These are phyloP conservation scores for Carduelis carduelis DNA, from an alignment of 2,797 vertebrate species.

Conservation along the genomic window DNA sequence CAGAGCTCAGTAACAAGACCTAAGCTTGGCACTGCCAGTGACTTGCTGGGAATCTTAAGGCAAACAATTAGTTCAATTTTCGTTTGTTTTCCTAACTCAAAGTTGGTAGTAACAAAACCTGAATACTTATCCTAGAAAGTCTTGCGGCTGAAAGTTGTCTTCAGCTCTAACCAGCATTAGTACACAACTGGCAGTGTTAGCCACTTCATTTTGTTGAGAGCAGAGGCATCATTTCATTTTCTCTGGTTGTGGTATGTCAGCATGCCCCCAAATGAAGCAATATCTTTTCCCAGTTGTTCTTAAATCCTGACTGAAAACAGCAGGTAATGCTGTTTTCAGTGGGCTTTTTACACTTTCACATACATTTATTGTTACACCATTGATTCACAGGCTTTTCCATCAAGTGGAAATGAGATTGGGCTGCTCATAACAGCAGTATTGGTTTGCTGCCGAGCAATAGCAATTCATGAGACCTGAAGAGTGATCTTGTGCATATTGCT, in stretches of 20 bases:
- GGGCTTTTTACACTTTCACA: not conserved
- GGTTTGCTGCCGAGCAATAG: not conserved
- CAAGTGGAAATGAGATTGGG: not conserved
- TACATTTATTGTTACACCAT: not conserved
- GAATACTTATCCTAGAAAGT: not conserved
- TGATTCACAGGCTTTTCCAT: not conserved
- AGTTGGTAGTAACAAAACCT: not conserved
- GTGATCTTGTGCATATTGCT: not conserved
- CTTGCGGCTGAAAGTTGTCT: not conserved
- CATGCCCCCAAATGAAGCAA: not conserved
- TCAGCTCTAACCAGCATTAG: not conserved
- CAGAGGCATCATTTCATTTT: constrained; percentile 43
- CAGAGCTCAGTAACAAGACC: not conserved
- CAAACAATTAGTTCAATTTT: not conserved
- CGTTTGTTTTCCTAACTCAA: not conserved
- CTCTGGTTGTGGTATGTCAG: not conserved
- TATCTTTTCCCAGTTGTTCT: not conserved
- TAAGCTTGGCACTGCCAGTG: not conserved
- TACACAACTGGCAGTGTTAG: not conserved
- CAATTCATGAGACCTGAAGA: not conserved
- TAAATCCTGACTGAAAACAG: constrained; percentile 11
- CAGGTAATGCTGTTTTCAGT: not conserved
- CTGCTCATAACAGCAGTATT: not conserved
- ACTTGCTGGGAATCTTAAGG: not conserved
- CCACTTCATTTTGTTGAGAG: not conserved